phyloP scores from a whole-genome alignment of 2,113 vertebrate genomes.

The Steatornis caripensis region DNA sequence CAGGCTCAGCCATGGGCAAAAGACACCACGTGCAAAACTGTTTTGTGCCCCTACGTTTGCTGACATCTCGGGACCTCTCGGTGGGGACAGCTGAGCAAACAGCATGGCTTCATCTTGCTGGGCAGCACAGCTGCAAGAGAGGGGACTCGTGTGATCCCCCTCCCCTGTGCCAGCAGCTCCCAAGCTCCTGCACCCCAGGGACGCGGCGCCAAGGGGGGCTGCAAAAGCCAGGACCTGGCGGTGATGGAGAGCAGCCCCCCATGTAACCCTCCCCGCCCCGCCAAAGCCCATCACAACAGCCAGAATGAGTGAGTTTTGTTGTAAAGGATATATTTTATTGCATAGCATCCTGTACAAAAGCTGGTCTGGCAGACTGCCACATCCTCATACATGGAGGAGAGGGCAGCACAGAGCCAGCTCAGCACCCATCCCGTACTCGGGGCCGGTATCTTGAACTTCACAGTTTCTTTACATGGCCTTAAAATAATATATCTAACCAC shows the following conservation, averaged over 20 bases:
- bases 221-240: neutral
- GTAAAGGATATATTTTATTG: slow-evolving; percentile 39
- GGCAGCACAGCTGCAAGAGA: neutral
- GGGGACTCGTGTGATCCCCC: fast-evolving
- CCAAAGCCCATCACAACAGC: neutral
- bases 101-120: neutral
- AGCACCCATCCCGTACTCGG: fast-evolving
- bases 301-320: neutral
- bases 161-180: neutral
- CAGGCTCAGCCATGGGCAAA: fast-evolving
- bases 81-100: neutral
- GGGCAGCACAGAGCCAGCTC: neutral
- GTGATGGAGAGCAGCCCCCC: fast-evolving
- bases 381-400: neutral
- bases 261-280: neutral
- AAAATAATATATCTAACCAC: neutral
- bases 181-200: neutral
- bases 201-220: fast-evolving
- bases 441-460: neutral
- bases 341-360: neutral
- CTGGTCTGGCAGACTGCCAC: fast-evolving
- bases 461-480: slow-evolving; percentile 40
- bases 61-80: neutral
- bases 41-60: fast-evolving
- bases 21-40: neutral